These are phyloP conservation scores for Morinoia aosen DNA, from an alignment of 2,888 invertebrate genomes.

Conservation along the genomic window DNA sequence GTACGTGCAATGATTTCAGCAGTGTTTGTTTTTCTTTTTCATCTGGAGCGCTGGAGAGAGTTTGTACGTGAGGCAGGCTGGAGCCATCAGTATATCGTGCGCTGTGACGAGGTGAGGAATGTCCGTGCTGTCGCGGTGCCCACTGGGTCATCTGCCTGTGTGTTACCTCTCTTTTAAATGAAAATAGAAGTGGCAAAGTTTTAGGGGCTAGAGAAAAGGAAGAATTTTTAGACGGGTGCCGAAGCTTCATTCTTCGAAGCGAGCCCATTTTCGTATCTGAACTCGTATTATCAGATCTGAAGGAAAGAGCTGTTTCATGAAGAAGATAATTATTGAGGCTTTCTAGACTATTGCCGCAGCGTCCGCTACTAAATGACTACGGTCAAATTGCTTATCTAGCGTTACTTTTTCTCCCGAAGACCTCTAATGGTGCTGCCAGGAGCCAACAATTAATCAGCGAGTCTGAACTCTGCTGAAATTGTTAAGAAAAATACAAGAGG, in stretches of 20 bases:
- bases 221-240: neutral
- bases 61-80: slow-evolving; percentile 30
- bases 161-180: slow-evolving; percentile 23
- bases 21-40: slow-evolving; percentile 2
- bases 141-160: neutral
- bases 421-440: neutral
- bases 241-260: neutral
- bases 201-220: neutral
- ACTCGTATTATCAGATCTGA: neutral
- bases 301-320: neutral
- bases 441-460: neutral
- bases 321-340: neutral
- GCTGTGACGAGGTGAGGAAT: neutral
- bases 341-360: neutral
- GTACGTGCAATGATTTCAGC: slow-evolving; percentile 3
- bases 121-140: neutral
- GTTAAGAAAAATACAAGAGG: neutral
- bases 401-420: neutral
- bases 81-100: neutral
- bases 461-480: neutral
- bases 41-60: slow-evolving; percentile 13
- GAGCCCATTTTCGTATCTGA: neutral
- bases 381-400: neutral
- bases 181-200: slow-evolving; percentile 14
- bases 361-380: neutral